A percentile compares a stretch with the other conserved stretches of the same genome.
phyloP scores from a whole-genome alignment of 1,140 invertebrate species.

The Schlechtendalia chinensis region DNA sequence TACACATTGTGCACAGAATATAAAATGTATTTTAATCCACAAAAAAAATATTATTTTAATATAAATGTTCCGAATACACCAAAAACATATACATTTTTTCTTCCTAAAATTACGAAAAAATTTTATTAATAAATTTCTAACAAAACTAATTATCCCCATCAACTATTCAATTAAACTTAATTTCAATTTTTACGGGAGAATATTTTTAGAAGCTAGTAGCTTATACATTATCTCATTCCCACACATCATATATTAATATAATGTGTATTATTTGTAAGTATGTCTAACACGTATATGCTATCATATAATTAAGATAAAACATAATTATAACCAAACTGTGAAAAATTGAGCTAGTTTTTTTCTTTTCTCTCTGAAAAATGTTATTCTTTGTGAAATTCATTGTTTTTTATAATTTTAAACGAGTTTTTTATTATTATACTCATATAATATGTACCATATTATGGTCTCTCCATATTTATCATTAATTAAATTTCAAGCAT shows the following conservation, averaged over 20 bases:
- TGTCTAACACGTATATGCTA: no score
- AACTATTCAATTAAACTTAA: background rate
- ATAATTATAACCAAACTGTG: slow-evolving; percentile 6
- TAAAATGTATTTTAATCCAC: background rate
- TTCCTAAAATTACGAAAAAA: no score
- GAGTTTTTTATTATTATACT: slow-evolving; percentile 12
- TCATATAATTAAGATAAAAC: no score
- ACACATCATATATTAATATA: background rate
- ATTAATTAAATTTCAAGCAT: slow-evolving; percentile 9
- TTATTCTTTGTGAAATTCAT: background rate
- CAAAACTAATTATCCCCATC: no score
- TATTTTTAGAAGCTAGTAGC: background rate
- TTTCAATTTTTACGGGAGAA: background rate
- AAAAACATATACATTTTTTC: no score
- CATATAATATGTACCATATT: no score
- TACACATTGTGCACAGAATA: accelerated
- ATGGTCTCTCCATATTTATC: background rate
- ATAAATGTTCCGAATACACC: background rate
- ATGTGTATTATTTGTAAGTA: background rate
- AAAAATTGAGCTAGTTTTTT: background rate
- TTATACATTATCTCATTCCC: background rate
- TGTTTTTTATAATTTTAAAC: slow-evolving; percentile 29
- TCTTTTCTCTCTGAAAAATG: background rate
- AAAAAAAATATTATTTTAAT: background rate
- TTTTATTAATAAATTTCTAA: no score